A percentile compares a stretch with the other conserved stretches of the same genome.
Conservation (phyloP, 2,113 vertebrate genomes). For the cattle (Bos taurus) region DNA sequence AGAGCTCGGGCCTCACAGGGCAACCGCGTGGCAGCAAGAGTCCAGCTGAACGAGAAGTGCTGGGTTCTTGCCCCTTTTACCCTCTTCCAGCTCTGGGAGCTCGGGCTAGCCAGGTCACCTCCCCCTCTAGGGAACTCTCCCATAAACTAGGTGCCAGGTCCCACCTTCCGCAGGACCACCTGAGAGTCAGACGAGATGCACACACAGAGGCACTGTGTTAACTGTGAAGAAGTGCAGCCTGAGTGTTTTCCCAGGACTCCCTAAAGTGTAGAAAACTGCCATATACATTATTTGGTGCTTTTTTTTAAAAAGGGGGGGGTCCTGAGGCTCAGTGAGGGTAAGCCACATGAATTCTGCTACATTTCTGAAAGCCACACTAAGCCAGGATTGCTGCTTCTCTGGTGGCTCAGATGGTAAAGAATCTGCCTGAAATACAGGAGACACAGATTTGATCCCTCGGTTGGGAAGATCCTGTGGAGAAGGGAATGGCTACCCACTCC, state of each 20-base stretch:
- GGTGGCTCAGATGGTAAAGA: background rate
- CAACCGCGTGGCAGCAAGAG: fast-evolving
- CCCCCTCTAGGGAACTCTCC: background rate
- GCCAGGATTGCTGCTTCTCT: background rate
- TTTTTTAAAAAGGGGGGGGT: background rate
- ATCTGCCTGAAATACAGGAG: background rate
- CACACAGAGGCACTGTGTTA: fast-evolving
- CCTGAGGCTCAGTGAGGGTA: no score
- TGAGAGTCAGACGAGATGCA: background rate
- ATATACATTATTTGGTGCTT: background rate
- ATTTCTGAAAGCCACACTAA: background rate
- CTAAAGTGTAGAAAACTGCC: background rate
- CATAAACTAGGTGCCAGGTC: fast-evolving
- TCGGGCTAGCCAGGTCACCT: fast-evolving
- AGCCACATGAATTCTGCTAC: no score
- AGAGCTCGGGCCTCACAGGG: fast-evolving
- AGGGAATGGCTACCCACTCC: background rate
- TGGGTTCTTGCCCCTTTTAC: background rate
- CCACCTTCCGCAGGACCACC: background rate
- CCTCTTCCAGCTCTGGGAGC: background rate
- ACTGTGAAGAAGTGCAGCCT: background rate
- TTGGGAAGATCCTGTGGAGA: background rate
- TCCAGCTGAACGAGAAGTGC: background rate
- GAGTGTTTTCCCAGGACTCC: background rate
- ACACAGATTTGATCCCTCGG: background rate